Evolutionary conservation across 2,888 invertebrate species (phyloP), one percentile per base, ranked within the genome.

Genomic region (Plutella xylostella): DNA sequence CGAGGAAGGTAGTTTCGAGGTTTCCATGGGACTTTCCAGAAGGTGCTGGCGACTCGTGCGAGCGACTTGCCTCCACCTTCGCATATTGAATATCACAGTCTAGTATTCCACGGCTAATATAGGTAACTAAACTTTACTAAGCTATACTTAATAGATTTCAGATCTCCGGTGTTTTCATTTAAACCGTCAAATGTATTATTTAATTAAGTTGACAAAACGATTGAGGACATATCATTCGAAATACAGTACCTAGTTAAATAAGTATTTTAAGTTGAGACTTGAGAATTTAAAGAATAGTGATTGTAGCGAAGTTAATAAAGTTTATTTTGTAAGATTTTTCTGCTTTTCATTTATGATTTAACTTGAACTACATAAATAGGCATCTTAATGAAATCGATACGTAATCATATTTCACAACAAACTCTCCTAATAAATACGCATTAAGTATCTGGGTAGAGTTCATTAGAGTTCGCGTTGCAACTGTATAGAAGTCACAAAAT

Each of bases 31-130:
- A 38, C 38, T 31, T 39, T 44, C 14, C 6, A 63, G 80, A 83
- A 83, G 82, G 71, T 74, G 82, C 79, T 82, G 83, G 83, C 72
- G 82, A 83, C 83, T 83, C 70, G 76, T 59, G 45, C 31, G 47
- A 33, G 63, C 68, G 80, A 83, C 83, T 83, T 74, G 80, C 80
- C 82, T 72, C 72, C 83, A 76, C 73, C 80, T 83, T 83, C 75
- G 51, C 54, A 51, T 56, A 60, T 60, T 59, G 63, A 70, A 73
- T 70, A 72, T 74, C 68, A 70, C 72, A 73, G 69, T 68, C 71
- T 65, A 71, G 57, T 68, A 71, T 72, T 76, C 68, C 69, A 73
- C 59, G 62, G 68, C 40, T 42, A 38, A 65, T 65, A 58, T 68
- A 68, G 60, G 63, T 74, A 70, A 63, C 66, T 72, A 68, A 60